A percentile compares a stretch with the other conserved stretches of the same genome.
phyloP scores from a whole-genome alignment of 2,888 invertebrate species.

The Pardosa pseudoannulata region DNA sequence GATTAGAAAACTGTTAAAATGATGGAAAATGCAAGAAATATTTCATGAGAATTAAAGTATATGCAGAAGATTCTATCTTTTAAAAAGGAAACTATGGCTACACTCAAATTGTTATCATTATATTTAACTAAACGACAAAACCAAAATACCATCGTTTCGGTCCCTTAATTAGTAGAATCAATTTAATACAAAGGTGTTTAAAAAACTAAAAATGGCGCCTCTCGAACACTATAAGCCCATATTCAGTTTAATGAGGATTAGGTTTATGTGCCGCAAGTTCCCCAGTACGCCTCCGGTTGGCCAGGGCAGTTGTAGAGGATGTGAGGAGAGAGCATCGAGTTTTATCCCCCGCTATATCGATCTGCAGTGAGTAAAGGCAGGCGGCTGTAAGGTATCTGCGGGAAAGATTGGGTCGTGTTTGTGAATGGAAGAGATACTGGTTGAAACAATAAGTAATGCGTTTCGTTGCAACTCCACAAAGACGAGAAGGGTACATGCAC shows the following conservation, averaged over 20 bases:
- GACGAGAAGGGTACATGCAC: too few relatives aligned
- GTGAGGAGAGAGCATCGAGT: neutral
- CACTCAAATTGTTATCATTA: too few relatives aligned
- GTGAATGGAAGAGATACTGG: neutral
- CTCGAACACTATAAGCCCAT: neutral
- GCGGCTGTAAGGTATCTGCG: neutral
- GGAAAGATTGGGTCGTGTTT: neutral
- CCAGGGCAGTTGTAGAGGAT: constrained; percentile 15
- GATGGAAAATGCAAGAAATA: too few relatives aligned
- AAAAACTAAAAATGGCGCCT: neutral
- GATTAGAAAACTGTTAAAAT: too few relatives aligned
- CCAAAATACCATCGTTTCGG: too few relatives aligned
- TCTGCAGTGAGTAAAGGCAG: constrained; percentile 1
- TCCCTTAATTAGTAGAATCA: too few relatives aligned
- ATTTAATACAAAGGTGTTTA: neutral
- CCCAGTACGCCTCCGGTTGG: neutral
- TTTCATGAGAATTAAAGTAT: too few relatives aligned
- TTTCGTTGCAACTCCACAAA: too few relatives aligned
- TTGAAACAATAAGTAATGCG: neutral
- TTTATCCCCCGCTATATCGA: constrained; percentile 11
- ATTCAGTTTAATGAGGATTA: constrained; percentile 15
- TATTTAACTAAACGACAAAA: too few relatives aligned
- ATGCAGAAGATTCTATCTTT: too few relatives aligned
- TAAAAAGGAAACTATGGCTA: too few relatives aligned
- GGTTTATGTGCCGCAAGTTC: constrained; percentile 15